Base-by-base conservation (phyloP, 2,888 invertebrate genomes). In the Drosophila cracens region DNA sequence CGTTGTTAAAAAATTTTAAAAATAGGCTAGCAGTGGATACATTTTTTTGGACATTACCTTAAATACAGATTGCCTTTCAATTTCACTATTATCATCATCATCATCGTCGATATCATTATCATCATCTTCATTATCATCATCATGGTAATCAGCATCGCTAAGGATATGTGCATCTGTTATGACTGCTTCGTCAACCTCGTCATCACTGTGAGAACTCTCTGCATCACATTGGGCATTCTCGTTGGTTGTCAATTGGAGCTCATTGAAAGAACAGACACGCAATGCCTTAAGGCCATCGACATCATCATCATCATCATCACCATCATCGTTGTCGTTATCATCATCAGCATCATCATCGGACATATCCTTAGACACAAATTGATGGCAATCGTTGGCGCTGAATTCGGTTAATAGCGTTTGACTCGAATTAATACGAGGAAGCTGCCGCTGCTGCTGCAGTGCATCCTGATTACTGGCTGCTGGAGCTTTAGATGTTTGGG, bases 1-100 rank as follows among this genome's bases (percentile, higher is more conserved):
- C 1, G 16, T 16, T 25, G 4, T 40, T 21, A 21, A 21, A 21
- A 21, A 33, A 27, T 38, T 7, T 31, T 11, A 34, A 16, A 18
- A 16, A 25, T 8, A 13, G 52, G 52, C 4, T n/a, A 21, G 27
- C 18, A 31, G 34, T 13, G 25, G 7, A 46, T 7, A 25, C 4
- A 13, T 29, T 38, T 46, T 29, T 18, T 16, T 29, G 29, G 6
- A 27, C 8, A 29, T 54, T 62, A 85, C 84, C 75, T 77, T 89
- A 34, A 81, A 83, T 6, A 81, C 57, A 13, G 71, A 72, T 46
- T 69, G 79, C 16, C 53, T 57, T 36, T 73, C 72, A 52, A 25
- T n/a, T 16, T 79, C 72, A 46, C 53, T 52, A 2, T 59, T 67
- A n/a, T n/a, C 59, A 25, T 29, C 36, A 60, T 38, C n/a, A 6